Evolutionary conservation across 2,888 invertebrate genomes (phyloP).

Genomic region (Pseudococcus jackbeardsleyi): DNA sequence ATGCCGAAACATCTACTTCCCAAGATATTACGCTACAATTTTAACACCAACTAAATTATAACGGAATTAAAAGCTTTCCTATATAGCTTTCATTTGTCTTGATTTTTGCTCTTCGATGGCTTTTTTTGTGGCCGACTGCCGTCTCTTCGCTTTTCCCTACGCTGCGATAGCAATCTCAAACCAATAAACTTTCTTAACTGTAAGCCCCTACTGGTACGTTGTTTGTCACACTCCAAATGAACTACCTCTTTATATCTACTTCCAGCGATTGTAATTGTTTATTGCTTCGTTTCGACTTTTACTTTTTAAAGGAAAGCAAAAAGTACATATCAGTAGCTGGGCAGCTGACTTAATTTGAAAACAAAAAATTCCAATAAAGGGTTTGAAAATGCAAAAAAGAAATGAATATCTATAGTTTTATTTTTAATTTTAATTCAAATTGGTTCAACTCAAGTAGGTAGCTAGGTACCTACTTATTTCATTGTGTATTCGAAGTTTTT

Average conservation of each 20-base stretch:
- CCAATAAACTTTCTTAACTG: background rate
- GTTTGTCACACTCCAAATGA: background rate
- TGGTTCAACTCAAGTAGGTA: background rate
- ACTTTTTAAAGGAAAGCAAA: too few relatives aligned
- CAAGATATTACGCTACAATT: slow-evolving; percentile 17
- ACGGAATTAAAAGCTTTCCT: slow-evolving; percentile 47
- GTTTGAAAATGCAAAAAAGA: too few relatives aligned
- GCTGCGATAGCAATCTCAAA: too few relatives aligned
- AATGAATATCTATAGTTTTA: too few relatives aligned
- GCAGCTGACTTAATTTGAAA: too few relatives aligned
- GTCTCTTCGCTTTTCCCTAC: background rate
- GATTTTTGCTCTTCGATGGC: slow-evolving; percentile 2
- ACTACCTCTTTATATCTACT: background rate
- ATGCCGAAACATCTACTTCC: slow-evolving; percentile 23
- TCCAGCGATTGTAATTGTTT: too few relatives aligned
- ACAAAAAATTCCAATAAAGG: too few relatives aligned
- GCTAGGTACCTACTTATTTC: background rate
- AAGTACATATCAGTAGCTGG: too few relatives aligned
- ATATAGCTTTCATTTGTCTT: slow-evolving; percentile 18
- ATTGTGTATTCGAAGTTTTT: too few relatives aligned
- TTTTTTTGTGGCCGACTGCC: background rate
- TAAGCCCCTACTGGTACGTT: background rate
- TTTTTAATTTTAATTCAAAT: too few relatives aligned
- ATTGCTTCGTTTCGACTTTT: too few relatives aligned
- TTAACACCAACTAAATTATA: slow-evolving; percentile 57